Evolutionary conservation across 2,113 vertebrate species (phyloP), one percentile per base, ranked within the genome.

Genomic region (Pollachius pollachius): DNA sequence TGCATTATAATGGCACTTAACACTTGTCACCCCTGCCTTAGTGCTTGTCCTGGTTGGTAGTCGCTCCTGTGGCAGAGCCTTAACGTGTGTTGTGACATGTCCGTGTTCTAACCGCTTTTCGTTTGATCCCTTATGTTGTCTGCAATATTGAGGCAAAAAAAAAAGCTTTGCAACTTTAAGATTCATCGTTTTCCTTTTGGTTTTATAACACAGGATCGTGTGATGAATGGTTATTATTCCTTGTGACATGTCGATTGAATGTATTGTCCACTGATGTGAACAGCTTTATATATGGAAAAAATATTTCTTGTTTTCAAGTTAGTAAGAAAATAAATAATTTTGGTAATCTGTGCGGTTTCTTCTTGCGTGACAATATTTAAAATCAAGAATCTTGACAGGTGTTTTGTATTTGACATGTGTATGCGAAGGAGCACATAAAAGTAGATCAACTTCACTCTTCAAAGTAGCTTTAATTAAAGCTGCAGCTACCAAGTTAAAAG

Each of bases 391-490:
- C 41, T 48, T 48, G 41, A 48, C 41, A 9, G 12, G 41, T 2
- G 41, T 48, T 34, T 48, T 2, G 41, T 48, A 48, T 48, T 48
- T 48, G 41, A 9, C 11, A 9, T 48, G 41, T 7, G 41, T 48
- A 48, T 48, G 41, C 2, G 2, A 13, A 12, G 41, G 41, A 48
- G 41, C 12, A 13, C 41, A 48, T 48, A 48, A 48, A 48, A 48
- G 1, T 16, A 57, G n/a, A n/a, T 57, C 11, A 56, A 56, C 54
- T 17, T 17, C 54, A 57, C 54, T 5, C 54, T 11, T 65, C 61
- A 73, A 72, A 83, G 74, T 73, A 60, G 75, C 78, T 88, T 86
- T 90, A 85, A 90, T 89, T 88, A 86, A 83, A 88, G 84, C 71
- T 65, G 65, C 34, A 19, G 77, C 79, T 84, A 82, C 70, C 52